A percentile compares a stretch with the other conserved stretches of the same genome.
Evolutionary conservation across 2,888 invertebrate genomes (phyloP).

Genomic region (Plebejus argus): DNA sequence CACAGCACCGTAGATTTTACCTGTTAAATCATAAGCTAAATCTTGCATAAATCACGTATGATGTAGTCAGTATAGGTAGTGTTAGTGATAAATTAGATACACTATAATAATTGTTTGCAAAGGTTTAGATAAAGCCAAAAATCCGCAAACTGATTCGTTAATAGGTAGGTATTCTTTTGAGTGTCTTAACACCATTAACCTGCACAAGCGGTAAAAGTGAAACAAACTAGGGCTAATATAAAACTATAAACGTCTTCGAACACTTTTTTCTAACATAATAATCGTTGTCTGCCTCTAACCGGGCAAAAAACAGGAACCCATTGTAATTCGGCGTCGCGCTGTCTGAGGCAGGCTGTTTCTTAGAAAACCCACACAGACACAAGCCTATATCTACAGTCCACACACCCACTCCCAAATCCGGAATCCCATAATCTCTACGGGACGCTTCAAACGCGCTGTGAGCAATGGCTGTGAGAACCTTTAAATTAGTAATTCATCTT

Average conservation of each 20-base stretch:
- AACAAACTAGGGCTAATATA: slow-evolving; percentile 60
- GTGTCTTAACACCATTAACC: background rate
- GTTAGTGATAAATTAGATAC: background rate
- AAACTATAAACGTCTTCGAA: slow-evolving; percentile 61
- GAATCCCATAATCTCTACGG: background rate
- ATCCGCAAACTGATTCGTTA: no score
- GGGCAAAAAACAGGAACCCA: slow-evolving; percentile 66
- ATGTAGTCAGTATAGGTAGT: no score
- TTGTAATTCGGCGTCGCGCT: slow-evolving; percentile 75
- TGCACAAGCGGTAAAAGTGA: background rate
- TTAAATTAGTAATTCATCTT: background rate
- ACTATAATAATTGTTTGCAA: no score
- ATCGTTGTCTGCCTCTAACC: slow-evolving; percentile 57
- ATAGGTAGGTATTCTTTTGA: background rate
- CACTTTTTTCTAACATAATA: slow-evolving; percentile 63
- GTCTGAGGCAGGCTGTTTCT: slow-evolving; percentile 70
- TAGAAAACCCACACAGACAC: slow-evolving; percentile 53
- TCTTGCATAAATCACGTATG: no score
- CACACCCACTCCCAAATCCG: background rate
- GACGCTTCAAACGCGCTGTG: background rate
- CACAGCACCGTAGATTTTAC: no score
- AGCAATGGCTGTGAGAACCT: background rate
- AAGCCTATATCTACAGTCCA: background rate
- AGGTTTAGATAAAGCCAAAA: background rate
- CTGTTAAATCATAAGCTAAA: no score